Percentiles rank a stretch among this genome's conserved stretches.
Conservation (phyloP, 2,888 invertebrate genomes). For the Chydorus sphaericus region DNA sequence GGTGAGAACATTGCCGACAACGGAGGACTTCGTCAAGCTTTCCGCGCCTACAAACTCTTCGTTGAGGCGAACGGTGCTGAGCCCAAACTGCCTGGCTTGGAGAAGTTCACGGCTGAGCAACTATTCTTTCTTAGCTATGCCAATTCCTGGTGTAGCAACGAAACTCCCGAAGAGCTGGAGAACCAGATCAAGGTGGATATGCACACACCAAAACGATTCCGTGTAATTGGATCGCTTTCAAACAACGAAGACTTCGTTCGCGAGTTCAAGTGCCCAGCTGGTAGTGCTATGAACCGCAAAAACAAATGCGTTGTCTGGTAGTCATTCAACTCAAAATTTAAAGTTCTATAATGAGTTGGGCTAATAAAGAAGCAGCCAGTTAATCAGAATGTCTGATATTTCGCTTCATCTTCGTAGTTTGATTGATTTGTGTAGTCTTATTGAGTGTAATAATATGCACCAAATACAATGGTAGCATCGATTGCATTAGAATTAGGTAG, state of each 20-base stretch:
- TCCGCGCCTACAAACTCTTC: constrained; percentile 20
- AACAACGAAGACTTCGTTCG: constrained; percentile 43
- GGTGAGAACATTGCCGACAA: constrained; percentile 19
- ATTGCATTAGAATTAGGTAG: too few relatives aligned
- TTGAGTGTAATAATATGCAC: too few relatives aligned
- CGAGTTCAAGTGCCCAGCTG: constrained; percentile 44
- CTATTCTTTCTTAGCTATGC: constrained; percentile 70
- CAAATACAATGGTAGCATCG: too few relatives aligned
- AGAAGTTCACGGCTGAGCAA: constrained; percentile 48
- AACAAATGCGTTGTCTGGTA: constrained; percentile 48
- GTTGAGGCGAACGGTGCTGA: constrained; percentile 19
- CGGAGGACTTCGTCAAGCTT: constrained; percentile 22
- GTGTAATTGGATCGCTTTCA: constrained; percentile 44
- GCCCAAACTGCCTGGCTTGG: constrained; percentile 20
- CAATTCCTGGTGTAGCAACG: constrained; percentile 75
- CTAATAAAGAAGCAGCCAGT: too few relatives aligned
- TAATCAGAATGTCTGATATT: too few relatives aligned
- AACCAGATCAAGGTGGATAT: constrained; percentile 61
- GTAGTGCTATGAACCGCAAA: constrained; percentile 44
- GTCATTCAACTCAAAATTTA: too few relatives aligned
- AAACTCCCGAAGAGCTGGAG: constrained; percentile 52
- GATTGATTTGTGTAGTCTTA: too few relatives aligned
- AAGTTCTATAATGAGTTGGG: too few relatives aligned
- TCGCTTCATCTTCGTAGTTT: too few relatives aligned
- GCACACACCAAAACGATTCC: constrained; percentile 38